phyloP scores from a whole-genome alignment of 2,888 invertebrate species.

The Gasteruption jaculator region DNA sequence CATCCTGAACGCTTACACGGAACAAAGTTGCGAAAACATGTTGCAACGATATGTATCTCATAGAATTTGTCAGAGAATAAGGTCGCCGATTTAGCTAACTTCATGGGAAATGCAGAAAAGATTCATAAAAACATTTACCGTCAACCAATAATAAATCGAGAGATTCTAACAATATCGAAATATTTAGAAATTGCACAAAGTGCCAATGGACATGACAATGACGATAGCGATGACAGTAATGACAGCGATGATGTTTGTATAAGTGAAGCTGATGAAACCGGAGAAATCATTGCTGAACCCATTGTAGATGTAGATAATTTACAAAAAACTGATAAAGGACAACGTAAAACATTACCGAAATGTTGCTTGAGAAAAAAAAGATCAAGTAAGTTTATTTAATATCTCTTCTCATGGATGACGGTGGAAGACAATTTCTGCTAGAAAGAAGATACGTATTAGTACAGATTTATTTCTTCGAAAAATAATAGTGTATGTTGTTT shows the following conservation, averaged over 20 bases:
- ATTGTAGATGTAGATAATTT: neutral
- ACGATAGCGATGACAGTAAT: neutral
- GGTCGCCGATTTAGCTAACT: constrained; percentile 2
- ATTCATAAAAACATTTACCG: constrained; percentile 4
- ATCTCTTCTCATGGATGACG: too few relatives aligned
- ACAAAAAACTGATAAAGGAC: neutral
- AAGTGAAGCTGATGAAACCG: neutral
- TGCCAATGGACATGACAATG: neutral
- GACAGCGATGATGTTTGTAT: too few relatives aligned
- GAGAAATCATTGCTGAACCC: neutral
- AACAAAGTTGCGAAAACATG: neutral
- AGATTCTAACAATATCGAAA: too few relatives aligned
- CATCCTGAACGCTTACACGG: neutral
- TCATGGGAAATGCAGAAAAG: neutral
- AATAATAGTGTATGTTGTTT: too few relatives aligned
- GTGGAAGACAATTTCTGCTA: too few relatives aligned
- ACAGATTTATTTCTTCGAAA: too few relatives aligned
- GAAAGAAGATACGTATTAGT: too few relatives aligned
- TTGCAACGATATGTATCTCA: constrained; percentile 1
- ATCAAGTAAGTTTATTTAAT: neutral
- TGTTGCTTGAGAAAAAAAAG: neutral
- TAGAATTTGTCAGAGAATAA: neutral
- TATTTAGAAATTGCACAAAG: too few relatives aligned
- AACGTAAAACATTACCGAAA: neutral
- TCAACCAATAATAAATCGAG: constrained; percentile 1